Conservation (phyloP, 1,140 invertebrate genomes). For the Phthorimaea operculella region DNA sequence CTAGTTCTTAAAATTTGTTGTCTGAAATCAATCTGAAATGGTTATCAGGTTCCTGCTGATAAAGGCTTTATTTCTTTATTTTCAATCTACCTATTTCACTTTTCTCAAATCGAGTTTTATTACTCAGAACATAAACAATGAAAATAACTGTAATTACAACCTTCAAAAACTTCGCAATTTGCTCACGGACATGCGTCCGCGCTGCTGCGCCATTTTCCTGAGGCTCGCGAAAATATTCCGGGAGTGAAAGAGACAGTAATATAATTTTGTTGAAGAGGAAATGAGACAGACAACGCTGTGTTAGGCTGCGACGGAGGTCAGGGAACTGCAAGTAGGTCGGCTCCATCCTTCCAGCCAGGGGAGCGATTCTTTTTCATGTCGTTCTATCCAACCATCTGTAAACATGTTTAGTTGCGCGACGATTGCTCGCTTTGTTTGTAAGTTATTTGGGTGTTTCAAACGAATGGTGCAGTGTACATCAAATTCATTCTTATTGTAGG, state of each 20-base stretch:
- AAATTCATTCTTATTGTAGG: neutral
- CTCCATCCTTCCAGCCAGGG: slow-evolving; percentile 47
- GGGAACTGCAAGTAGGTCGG: slow-evolving; percentile 64
- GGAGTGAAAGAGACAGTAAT: slow-evolving; percentile 38
- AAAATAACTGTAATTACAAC: slow-evolving; percentile 9
- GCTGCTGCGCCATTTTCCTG: slow-evolving; percentile 51
- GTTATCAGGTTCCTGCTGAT: too few species aligned
- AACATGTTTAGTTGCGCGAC: neutral
- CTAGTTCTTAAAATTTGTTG: too few species aligned
- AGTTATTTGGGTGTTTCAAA: too few species aligned
- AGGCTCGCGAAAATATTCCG: slow-evolving; percentile 62
- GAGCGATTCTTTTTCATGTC: neutral
- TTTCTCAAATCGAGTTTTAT: neutral
- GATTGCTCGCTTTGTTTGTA: neutral
- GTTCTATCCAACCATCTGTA: neutral
- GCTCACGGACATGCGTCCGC: slow-evolving; percentile 32
- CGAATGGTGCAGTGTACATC: neutral
- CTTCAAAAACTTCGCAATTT: slow-evolving; percentile 22
- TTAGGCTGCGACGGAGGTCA: slow-evolving; percentile 60
- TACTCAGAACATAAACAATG: neutral
- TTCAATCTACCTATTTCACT: too few species aligned
- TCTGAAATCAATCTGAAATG: too few species aligned
- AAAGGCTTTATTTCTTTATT: too few species aligned
- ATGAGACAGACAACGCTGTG: slow-evolving; percentile 35
- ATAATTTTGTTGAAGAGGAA: slow-evolving; percentile 14